Percentiles rank a stretch among this genome's conserved stretches.
Evolutionary conservation across 2,888 invertebrate genomes (phyloP).

Genomic region (Clusia tigrina): DNA sequence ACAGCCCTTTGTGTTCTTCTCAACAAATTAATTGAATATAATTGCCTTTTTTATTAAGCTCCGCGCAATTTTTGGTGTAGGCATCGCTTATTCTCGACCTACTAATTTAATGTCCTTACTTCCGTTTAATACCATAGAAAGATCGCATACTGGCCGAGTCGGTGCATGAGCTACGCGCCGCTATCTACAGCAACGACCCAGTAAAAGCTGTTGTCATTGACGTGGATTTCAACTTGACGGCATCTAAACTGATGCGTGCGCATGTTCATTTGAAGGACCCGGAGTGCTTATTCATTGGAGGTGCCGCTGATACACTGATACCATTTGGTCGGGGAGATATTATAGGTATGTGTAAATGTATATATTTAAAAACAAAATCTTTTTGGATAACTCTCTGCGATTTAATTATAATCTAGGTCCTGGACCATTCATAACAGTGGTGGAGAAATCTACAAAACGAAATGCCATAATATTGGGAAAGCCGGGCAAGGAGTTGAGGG

Average conservation of each 20-base stretch:
- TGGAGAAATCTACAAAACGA: constrained; percentile 59
- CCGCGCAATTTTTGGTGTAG: no score
- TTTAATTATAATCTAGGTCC: constrained; percentile 57
- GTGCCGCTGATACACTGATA: constrained; percentile 61
- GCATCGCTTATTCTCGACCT: background rate
- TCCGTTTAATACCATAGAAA: no score
- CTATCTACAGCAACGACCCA: constrained; percentile 50
- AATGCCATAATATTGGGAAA: constrained; percentile 64
- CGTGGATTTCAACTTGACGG: constrained; percentile 65
- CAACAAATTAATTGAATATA: no score
- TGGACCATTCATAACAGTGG: constrained; percentile 61
- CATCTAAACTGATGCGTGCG: constrained; percentile 64
- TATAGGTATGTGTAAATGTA: constrained; percentile 42
- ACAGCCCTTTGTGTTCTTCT: no score
- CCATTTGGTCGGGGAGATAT: constrained; percentile 50
- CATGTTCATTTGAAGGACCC: constrained; percentile 62
- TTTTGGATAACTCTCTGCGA: background rate
- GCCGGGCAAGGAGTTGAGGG: constrained; percentile 62
- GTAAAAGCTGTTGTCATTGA: constrained; percentile 67
- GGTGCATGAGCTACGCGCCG: constrained; percentile 48
- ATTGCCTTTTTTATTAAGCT: constrained; percentile 4
- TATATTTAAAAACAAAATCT: background rate
- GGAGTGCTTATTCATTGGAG: constrained; percentile 66
- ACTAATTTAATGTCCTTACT: background rate
- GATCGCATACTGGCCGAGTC: constrained; percentile 35